Evolutionary conservation across 2,113 vertebrate genomes (phyloP).

Genomic region (Lucifuga dentata): DNA sequence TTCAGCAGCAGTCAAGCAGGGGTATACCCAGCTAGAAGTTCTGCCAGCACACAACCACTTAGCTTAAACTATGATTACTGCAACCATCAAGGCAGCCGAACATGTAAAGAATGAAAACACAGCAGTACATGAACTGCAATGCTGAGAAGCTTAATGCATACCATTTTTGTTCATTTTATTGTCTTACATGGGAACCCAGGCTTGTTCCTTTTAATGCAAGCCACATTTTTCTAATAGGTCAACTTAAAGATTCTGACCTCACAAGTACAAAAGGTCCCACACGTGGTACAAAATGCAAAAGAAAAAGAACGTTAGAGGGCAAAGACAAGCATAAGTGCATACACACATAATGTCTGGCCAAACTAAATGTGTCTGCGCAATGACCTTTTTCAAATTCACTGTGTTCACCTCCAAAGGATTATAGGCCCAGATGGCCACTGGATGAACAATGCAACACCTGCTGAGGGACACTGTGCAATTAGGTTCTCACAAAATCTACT

Average conservation of each 20-base stretch:
- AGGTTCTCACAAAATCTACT: slow-evolving; percentile 36
- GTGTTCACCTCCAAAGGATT: slow-evolving; percentile 81
- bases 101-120: slow-evolving; percentile 6
- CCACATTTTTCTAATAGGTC: slow-evolving; percentile 57
- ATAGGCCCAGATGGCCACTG: slow-evolving; percentile 81
- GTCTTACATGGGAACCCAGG: neutral
- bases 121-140: neutral
- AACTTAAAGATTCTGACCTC: slow-evolving; percentile 60
- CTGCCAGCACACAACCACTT: slow-evolving; percentile 20
- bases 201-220: slow-evolving; percentile 25
- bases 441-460: slow-evolving; percentile 84
- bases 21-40: slow-evolving; percentile 4
- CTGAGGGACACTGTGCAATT: slow-evolving; percentile 66
- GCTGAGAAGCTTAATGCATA: neutral
- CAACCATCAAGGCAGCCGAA: slow-evolving; percentile 20
- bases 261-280: slow-evolving; percentile 53
- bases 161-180: neutral
- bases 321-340: slow-evolving; percentile 33
- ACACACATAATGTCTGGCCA: slow-evolving; percentile 32
- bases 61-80: slow-evolving; percentile 40
- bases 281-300: slow-evolving; percentile 62
- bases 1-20: slow-evolving; percentile 48
- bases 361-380: slow-evolving; percentile 67
- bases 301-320: slow-evolving; percentile 59
- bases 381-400: slow-evolving; percentile 82